phyloP scores from a whole-genome alignment of 92 coral and sea anemone species.

The Porites divaricata region DNA sequence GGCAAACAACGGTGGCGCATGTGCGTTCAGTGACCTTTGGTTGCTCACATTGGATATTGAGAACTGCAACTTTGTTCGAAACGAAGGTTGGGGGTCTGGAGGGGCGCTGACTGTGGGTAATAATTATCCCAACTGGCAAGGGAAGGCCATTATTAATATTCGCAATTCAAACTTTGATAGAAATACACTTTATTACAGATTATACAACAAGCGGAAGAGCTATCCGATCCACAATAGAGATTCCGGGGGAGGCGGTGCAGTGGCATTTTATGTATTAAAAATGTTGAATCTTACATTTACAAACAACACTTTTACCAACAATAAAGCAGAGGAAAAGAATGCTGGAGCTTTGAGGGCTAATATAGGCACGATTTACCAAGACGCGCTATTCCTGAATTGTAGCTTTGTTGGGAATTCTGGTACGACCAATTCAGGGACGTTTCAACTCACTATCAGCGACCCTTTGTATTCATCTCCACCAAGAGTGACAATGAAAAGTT shows the following conservation, averaged over 20 bases:
- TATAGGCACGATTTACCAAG: neutral
- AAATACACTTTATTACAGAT: neutral
- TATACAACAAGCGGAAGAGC: neutral
- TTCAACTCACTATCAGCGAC: neutral
- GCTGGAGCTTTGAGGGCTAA: conserved; percentile 22
- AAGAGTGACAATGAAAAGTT: neutral
- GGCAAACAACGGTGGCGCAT: conserved; percentile 36
- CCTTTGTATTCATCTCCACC: neutral
- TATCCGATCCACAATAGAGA: neutral
- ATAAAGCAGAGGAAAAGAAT: neutral
- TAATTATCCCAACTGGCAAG: neutral
- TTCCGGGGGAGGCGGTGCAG: conserved; percentile 27
- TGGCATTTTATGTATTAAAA: neutral
- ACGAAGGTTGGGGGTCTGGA: conserved; percentile 14
- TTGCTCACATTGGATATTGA: conserved; percentile 25
- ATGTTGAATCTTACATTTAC: neutral
- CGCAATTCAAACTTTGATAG: conserved; percentile 11
- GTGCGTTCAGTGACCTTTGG: neutral
- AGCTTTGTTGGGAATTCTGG: conserved; percentile 23
- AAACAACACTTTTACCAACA: conserved; percentile 15
- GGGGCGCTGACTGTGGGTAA: conserved; percentile 34
- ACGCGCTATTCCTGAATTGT: neutral
- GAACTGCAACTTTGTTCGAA: conserved; percentile 5
- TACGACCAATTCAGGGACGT: neutral
- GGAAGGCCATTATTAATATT: neutral